These are phyloP conservation scores for Chaetodon trifasciatus DNA, from an alignment of 2,797 vertebrate species.

Conservation along the genomic window DNA sequence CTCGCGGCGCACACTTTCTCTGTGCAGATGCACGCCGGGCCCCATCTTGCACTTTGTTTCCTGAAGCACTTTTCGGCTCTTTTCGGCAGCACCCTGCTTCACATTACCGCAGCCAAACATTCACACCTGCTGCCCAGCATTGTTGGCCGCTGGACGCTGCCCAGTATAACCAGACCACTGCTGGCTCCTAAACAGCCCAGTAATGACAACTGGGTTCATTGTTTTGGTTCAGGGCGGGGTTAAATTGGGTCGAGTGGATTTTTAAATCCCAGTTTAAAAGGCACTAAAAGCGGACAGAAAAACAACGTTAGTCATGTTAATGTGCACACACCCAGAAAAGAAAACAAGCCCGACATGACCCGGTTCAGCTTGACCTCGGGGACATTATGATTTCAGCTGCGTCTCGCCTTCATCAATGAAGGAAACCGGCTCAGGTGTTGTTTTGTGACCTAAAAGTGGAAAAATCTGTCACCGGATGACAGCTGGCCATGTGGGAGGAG, in stretches of 20 bases:
- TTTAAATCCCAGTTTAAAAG: constrained; percentile 1
- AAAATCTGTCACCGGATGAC: not conserved
- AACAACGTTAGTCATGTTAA: not conserved
- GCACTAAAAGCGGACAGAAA: not conserved
- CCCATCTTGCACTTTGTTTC: constrained; percentile 22
- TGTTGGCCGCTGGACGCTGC: constrained; percentile 8
- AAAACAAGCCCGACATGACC: not conserved
- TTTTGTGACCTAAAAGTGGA: not conserved
- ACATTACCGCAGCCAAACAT: constrained; percentile 22
- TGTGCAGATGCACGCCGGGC: constrained; percentile 2
- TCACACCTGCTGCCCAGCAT: constrained; percentile 46
- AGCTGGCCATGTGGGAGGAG: not conserved
- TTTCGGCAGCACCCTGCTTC: constrained; percentile 5
- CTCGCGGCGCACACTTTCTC: not conserved
- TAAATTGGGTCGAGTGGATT: constrained; percentile 3
- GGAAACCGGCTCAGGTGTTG: not conserved
- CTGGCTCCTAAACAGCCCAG: fast-evolving
- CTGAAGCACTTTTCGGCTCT: not conserved
- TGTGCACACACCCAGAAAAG: not conserved
- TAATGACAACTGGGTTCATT: constrained; percentile 1
- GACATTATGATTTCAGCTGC: not conserved
- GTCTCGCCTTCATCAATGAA: not conserved
- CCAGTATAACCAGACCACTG: constrained; percentile 2
- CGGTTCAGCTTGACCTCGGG: not conserved
- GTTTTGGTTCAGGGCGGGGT: constrained; percentile 2